phyloP scores from a whole-genome alignment of 2,797 vertebrate genomes.

The Botia kubotai region DNA sequence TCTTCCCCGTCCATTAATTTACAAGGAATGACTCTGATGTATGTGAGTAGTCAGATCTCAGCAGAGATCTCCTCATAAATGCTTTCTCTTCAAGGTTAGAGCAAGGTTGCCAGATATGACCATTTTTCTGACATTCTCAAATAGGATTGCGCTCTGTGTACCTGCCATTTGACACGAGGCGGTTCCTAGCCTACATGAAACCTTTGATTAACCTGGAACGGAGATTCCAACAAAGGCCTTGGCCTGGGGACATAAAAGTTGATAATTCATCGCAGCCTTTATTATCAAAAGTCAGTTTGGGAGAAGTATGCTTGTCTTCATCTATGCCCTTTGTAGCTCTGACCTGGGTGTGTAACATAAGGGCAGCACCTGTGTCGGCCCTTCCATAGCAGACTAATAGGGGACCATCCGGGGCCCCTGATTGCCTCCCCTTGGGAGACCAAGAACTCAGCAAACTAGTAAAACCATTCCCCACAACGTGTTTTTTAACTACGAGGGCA shows the following conservation, averaged over 20 bases:
- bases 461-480: slow-evolving; percentile 40
- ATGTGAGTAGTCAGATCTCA: slow-evolving; percentile 39
- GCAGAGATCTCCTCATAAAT: slow-evolving; percentile 13
- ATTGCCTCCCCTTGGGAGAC: slow-evolving; percentile 74
- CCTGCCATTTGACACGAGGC: not conserved
- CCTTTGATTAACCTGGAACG: not conserved
- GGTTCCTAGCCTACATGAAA: not conserved
- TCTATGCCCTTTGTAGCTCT: slow-evolving; percentile 50
- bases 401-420: slow-evolving; percentile 70
- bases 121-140: not conserved
- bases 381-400: slow-evolving; percentile 67
- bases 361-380: slow-evolving; percentile 69
- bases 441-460: slow-evolving; percentile 57
- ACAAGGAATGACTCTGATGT: slow-evolving; percentile 46
- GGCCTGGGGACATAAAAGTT: not conserved
- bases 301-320: not conserved
- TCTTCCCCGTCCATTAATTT: slow-evolving; percentile 19
- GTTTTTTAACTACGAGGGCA: not conserved
- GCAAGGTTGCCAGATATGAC: not conserved
- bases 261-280: not conserved
- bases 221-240: not conserved
- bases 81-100: not conserved
- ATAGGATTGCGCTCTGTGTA: not conserved
- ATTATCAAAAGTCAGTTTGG: not conserved
- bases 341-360: slow-evolving; percentile 58